These are phyloP conservation scores for Chroicocephalus ridibundus DNA, from an alignment of 2,113 vertebrate genomes.

Conservation along the genomic window DNA sequence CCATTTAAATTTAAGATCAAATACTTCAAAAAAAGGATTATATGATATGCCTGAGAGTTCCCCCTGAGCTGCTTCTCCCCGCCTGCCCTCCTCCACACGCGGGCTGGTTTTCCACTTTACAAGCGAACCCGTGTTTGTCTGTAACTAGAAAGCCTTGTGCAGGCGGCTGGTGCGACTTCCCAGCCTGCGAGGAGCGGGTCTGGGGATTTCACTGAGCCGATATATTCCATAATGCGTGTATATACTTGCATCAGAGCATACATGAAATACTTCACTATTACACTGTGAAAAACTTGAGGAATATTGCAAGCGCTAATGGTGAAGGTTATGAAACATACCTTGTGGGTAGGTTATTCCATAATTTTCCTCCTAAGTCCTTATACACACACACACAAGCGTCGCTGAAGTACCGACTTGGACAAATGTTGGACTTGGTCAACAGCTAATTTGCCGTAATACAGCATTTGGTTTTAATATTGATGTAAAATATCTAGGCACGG, in stretches of 20 bases:
- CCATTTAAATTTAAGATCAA: constrained; percentile 35
- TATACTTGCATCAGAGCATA: background rate
- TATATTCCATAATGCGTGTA: background rate
- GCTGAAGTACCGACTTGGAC: background rate
- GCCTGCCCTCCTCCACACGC: background rate
- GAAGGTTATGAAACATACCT: background rate
- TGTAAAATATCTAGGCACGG: background rate
- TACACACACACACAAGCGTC: accelerated
- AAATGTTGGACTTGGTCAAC: background rate
- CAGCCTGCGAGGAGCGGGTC: background rate
- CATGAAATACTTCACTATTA: background rate
- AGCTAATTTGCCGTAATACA: background rate
- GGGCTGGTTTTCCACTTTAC: background rate
- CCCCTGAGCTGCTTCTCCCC: background rate
- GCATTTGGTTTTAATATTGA: background rate
- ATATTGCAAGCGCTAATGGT: background rate
- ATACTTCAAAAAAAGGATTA: constrained; percentile 27
- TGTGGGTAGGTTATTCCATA: background rate
- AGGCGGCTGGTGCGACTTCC: background rate
- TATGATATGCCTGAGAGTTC: background rate
- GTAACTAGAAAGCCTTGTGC: background rate
- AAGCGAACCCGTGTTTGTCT: background rate
- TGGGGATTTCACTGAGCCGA: background rate
- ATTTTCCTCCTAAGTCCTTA: background rate
- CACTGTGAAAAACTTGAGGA: background rate